These are phyloP conservation scores for Neocrepidodera transversa DNA, from an alignment of 2,888 invertebrate species.

Conservation along the genomic window DNA sequence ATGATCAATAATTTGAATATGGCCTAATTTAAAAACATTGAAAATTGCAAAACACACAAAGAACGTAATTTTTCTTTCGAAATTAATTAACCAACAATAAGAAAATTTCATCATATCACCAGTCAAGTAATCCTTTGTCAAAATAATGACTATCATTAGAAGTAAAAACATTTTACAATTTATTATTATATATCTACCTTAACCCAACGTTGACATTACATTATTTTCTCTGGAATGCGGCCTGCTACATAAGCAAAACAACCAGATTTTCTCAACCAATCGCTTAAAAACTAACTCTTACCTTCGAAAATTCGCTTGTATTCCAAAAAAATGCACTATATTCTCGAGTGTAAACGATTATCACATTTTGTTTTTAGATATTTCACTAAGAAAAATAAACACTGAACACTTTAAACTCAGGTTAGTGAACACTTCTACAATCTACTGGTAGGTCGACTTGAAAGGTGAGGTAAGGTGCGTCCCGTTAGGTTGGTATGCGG, in stretches of 20 bases:
- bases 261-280: constrained; percentile 3
- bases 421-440: constrained; percentile 37
- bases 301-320: neutral
- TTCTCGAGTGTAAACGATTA: neutral
- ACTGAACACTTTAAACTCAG: constrained; percentile 30
- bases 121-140: neutral
- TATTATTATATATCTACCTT: constrained; percentile 41
- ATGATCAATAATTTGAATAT: too few species aligned
- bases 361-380: constrained; percentile 19
- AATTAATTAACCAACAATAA: neutral
- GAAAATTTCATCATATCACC: neutral
- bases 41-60: neutral
- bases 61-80: neutral
- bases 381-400: constrained; percentile 21
- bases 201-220: constrained; percentile 45
- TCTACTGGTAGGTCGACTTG: constrained; percentile 46
- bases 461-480: constrained; percentile 57
- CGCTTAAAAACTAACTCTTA: constrained; percentile 4
- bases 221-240: constrained; percentile 33
- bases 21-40: too few species aligned
- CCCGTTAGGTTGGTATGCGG: constrained; percentile 58
- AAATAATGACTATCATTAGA: neutral
- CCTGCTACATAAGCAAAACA: constrained; percentile 26
- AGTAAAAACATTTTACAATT: neutral
- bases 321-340: constrained; percentile 13